These are phyloP conservation scores for Cnemophilus loriae DNA, from an alignment of 2,113 vertebrate species.

Conservation along the genomic window DNA sequence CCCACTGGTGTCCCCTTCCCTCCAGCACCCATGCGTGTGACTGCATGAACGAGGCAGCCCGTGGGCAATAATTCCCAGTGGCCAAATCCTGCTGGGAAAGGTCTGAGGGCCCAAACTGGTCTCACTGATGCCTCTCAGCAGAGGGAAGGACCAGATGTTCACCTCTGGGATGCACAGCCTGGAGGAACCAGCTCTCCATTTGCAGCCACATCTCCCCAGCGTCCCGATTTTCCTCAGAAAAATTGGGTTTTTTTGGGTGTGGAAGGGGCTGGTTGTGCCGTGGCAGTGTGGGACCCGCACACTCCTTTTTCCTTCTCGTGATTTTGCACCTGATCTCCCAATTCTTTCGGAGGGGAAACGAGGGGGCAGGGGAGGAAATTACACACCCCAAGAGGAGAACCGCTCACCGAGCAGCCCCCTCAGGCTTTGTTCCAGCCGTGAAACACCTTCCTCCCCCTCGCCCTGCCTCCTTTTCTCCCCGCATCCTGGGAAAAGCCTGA, in stretches of 20 bases:
- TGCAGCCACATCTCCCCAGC: neutral
- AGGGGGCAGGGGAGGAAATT: neutral
- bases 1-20: neutral
- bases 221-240: neutral
- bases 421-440: neutral
- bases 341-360: neutral
- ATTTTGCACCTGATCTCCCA: neutral
- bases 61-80: fast-evolving
- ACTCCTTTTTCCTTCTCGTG: neutral
- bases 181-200: neutral
- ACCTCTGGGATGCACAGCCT: neutral
- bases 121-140: fast-evolving
- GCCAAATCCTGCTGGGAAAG: neutral
- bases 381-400: neutral
- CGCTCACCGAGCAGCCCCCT: neutral
- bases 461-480: neutral
- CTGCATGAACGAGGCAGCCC: neutral
- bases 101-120: fast-evolving
- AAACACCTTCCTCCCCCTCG: neutral
- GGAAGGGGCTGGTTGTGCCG: neutral
- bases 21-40: fast-evolving
- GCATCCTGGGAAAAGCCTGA: neutral
- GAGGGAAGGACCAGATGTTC: neutral
- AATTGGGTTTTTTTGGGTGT: fast-evolving
- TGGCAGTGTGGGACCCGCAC: fast-evolving